A percentile compares a stretch with the other conserved stretches of the same genome.
Evolutionary conservation across 2,797 vertebrate genomes (phyloP).

Genomic region (Labroides dimidiatus): DNA sequence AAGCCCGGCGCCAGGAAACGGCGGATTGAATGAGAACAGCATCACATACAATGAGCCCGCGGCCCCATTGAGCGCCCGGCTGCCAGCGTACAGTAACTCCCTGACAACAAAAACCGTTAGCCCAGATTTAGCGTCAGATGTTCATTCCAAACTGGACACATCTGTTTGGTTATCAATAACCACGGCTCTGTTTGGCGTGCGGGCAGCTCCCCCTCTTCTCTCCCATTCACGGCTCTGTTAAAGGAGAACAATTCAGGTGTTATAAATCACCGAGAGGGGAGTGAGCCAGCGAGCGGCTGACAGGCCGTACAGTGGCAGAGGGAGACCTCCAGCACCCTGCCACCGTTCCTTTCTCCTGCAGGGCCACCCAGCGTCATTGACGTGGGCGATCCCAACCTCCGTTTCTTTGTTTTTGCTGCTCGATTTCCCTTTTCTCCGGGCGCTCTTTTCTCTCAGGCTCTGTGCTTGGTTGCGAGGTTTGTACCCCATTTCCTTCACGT

Average conservation of each 20-base stretch:
- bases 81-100: conserved; percentile 45
- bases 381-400: conserved; percentile 64
- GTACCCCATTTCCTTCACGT: conserved; percentile 60
- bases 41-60: conserved; percentile 18
- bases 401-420: conserved; percentile 67
- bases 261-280: conserved; percentile 71
- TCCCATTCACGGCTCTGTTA: conserved; percentile 64
- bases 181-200: conserved; percentile 35
- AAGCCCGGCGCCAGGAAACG: conserved; percentile 15
- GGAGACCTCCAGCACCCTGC: conserved; percentile 64
- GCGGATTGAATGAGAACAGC: conserved; percentile 35
- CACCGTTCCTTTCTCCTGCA: conserved; percentile 38
- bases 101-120: conserved; percentile 73
- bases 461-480: conserved; percentile 59
- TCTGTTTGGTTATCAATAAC: conserved; percentile 77
- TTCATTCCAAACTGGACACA: conserved; percentile 62
- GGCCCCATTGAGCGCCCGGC: conserved; percentile 29
- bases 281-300: conserved; percentile 60
- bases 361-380: conserved; percentile 72
- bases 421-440: conserved; percentile 58
- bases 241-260: conserved; percentile 71
- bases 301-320: conserved; percentile 69
- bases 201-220: conserved; percentile 32
- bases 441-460: conserved; percentile 47
- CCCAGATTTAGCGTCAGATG: conserved; percentile 64